These are phyloP conservation scores for Drosophila orosa DNA, from an alignment of 1,140 invertebrate species.

Conservation along the genomic window DNA sequence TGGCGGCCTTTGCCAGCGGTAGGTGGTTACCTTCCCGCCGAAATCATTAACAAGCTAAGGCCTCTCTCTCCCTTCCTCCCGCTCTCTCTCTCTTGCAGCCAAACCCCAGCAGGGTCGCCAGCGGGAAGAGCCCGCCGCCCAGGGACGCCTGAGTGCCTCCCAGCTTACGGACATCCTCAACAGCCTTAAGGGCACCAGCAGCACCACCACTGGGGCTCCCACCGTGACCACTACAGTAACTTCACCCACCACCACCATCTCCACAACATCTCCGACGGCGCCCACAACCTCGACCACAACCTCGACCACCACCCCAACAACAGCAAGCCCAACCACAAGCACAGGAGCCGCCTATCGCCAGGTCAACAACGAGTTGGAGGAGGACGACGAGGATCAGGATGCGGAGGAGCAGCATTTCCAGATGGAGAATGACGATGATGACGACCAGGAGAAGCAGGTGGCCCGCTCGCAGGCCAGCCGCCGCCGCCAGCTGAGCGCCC, in stretches of 20 bases:
- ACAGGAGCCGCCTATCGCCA: background rate
- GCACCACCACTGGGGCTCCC: conserved; percentile 17
- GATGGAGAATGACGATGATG: conserved; percentile 17
- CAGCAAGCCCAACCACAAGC: conserved; percentile 1
- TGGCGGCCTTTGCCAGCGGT: conserved; percentile 60
- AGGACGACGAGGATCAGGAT: conserved; percentile 25
- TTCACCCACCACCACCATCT: background rate
- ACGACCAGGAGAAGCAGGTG: conserved; percentile 2
- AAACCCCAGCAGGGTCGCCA: conserved; percentile 54
- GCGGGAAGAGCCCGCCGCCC: conserved; percentile 44
- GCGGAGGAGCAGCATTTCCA: conserved; percentile 13
- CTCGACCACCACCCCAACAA: background rate
- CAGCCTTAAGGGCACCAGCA: conserved; percentile 22
- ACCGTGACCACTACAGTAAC: conserved; percentile 6
- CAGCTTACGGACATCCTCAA: conserved; percentile 61
- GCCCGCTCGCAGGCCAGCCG: conserved; percentile 31
- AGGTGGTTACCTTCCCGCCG: background rate
- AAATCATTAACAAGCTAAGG: background rate
- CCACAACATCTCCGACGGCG: conserved; percentile 8
- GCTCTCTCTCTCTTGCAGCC: conserved; percentile 24
- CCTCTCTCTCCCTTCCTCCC: background rate
- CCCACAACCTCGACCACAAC: conserved; percentile 24
- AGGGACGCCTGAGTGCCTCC: conserved; percentile 55
- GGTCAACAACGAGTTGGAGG: conserved; percentile 17
- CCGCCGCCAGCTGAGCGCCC: conserved; percentile 35